Evolutionary conservation across 1,140 invertebrate species (phyloP), one percentile per base, ranked within the genome.

Genomic region (Vanessa atalanta): DNA sequence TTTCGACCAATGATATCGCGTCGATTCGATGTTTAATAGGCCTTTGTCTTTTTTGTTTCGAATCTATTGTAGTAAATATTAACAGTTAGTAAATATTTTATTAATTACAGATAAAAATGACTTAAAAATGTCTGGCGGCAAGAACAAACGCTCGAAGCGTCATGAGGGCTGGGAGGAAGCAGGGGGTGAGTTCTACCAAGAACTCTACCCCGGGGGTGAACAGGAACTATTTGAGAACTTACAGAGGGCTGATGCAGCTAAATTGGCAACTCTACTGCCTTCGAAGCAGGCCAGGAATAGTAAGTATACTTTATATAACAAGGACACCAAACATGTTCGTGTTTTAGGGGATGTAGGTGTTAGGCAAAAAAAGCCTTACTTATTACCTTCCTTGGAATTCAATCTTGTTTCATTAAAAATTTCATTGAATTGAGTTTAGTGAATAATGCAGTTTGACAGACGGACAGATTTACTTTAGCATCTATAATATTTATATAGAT

Each of bases 141-240:
- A 93, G 61, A 87, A 87, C 20, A 91, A 91, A 78, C 86, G 88
- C 51, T 85, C 84, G 20, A 88, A 88, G 76, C 81, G 82, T 37
- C 85, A 86, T 65, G 88, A 86, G 71, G 93, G 96, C 6, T 97
- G 96, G 97, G 96, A 97, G 93, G 96, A 97, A 87, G 97, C 96
- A 37, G 96, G 96, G 1, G 95, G 94, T 9, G 97, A 97, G 91
- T 97, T 97, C 93, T 97, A 97, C 91, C 96, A 97, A 85, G 97
- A 97, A 89, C 94, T 96, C 81, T 97, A 97, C 91, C 96, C 96
- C 2, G 95, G 94, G 0, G 95, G 94, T 20, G 95, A 96, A 77
- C 94, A 94, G 47, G 95, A 96, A 77, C 86, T 94, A 7, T 89
- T 94, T 53, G 95, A 96, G 81, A 95, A 94, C 50, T 81, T 95